Evolutionary conservation across 2,113 vertebrate species (phyloP).

Genomic region (Dromas ardeola): DNA sequence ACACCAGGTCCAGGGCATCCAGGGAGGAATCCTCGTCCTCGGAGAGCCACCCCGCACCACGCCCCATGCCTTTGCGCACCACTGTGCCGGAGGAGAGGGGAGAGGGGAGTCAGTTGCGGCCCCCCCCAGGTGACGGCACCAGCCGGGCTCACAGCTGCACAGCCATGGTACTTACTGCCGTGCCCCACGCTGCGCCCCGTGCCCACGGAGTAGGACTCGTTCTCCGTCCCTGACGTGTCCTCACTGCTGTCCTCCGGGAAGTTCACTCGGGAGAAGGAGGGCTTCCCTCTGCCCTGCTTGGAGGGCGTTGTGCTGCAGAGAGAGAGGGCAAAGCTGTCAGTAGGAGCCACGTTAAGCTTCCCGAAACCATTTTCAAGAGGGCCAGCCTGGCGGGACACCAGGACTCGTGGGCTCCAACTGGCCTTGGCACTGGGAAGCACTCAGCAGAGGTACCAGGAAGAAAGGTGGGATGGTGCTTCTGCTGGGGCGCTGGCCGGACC

Average conservation of each 20-base stretch:
- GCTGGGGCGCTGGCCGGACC: fast-evolving
- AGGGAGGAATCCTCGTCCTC: constrained; percentile 93
- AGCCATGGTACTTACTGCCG: constrained; percentile 79
- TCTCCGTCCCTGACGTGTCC: constrained; percentile 96
- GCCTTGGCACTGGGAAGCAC: fast-evolving
- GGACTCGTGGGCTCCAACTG: fast-evolving
- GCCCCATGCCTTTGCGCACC: constrained; percentile 87
- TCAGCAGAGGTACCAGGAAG: background rate
- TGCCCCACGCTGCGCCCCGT: constrained; percentile 89
- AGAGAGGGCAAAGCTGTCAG: background rate
- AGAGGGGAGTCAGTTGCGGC: background rate
- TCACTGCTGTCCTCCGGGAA: constrained; percentile 98
- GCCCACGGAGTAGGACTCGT: constrained; percentile 94
- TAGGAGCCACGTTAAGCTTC: background rate
- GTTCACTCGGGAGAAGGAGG: constrained; percentile 91
- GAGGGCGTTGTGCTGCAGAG: constrained; percentile 90
- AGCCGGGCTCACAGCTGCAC: too few relatives aligned
- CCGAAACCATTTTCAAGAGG: fast-evolving
- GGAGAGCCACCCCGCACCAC: constrained; percentile 89
- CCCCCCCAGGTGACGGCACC: background rate
- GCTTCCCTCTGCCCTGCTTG: constrained; percentile 94
- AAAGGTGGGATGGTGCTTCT: background rate
- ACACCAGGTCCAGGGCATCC: constrained; percentile 95
- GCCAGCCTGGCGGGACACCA: background rate
- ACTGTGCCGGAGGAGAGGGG: constrained; percentile 70